Evolutionary conservation across 2,797 vertebrate species (phyloP), one percentile per base, ranked within the genome.

Genomic region (Cyclopterus lumpus): DNA sequence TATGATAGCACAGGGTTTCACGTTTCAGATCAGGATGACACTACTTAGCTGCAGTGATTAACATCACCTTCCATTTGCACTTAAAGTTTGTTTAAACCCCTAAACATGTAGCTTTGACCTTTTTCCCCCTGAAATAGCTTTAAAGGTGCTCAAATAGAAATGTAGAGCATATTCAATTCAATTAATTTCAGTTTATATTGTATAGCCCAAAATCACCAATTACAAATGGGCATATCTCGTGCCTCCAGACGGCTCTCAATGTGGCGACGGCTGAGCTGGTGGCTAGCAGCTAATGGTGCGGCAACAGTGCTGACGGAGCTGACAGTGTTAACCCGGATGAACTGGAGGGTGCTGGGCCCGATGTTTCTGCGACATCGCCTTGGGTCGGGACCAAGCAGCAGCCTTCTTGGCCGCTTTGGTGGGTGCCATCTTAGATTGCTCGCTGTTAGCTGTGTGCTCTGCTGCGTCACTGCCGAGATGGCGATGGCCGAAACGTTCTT

Each of bases 1-100:
- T 78, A 32, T 82, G 77, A 88, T 84, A 81, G 49, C 73, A 44
- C 54, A 44, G 28, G n/a, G 44, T 80, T 81, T 84, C 65, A 58
- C 53, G 64, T 34, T 78, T 63, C 32, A 74, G 57, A 84, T 83
- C 49, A 69, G 34, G 61, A 40, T 75, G 73, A 76, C 67, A 63
- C 76, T 66, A 51, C 73, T 73, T 75, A 71, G 53, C 54, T 34
- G 51, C 26, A 18, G 65, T 42, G 60, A 77, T 87, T 80, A 80
- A 73, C 77, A 68, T 46, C 68, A 63, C 26, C 67, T 55, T 70
- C 60, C 34, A 40, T 80, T 84, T 69, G 30, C 69, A 54, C 72
- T 82, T 68, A 28, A 72, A 79, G 16, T 62, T 71, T 46, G 38
- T 67, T 62, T 75, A 76, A 81, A 28, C 46, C 32, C 14, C n/a